Conservation (phyloP, 2,888 invertebrate genomes). For the Furcula furcula region DNA sequence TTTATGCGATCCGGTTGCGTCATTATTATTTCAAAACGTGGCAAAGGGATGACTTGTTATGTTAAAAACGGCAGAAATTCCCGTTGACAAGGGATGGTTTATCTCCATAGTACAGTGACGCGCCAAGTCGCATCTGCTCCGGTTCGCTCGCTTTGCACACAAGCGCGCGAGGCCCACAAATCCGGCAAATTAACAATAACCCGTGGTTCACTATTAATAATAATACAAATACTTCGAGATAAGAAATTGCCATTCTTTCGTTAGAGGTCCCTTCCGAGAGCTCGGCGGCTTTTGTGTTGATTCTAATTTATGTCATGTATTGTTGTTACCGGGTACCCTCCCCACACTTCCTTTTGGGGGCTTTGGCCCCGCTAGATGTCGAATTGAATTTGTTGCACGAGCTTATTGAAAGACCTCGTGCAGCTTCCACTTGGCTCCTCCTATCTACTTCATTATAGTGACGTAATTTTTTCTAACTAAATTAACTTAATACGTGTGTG, state of each 20-base stretch:
- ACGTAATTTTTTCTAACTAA: conserved; percentile 5
- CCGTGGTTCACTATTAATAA: conserved; percentile 66
- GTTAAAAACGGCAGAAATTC: conserved; percentile 47
- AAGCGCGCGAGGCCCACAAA: conserved; percentile 48
- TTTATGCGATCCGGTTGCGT: conserved; percentile 31
- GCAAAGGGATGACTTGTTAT: conserved; percentile 54
- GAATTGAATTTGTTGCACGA: conserved; percentile 72
- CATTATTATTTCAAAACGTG: conserved; percentile 42
- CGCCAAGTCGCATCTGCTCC: conserved; percentile 74
- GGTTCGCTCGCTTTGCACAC: conserved; percentile 52
- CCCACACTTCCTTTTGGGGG: conserved; percentile 74
- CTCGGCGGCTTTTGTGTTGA: conserved; percentile 73
- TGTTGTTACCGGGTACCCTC: conserved; percentile 69
- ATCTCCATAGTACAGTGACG: conserved; percentile 48
- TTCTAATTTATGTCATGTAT: conserved; percentile 81
- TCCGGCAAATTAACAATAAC: conserved; percentile 68
- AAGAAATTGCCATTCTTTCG: conserved; percentile 79
- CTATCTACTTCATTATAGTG: conserved; percentile 23
- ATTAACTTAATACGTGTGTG: not conserved
- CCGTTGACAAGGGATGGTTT: conserved; percentile 52
- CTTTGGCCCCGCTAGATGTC: conserved; percentile 54
- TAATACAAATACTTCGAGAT: conserved; percentile 67
- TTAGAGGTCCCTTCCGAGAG: conserved; percentile 75
- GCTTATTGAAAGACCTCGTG: conserved; percentile 60
- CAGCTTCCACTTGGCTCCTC: conserved; percentile 39